Percentiles rank a stretch among this genome's conserved stretches.
These are phyloP conservation scores for Metopolophium dirhodum DNA, from an alignment of 1,140 invertebrate species.

Conservation along the genomic window DNA sequence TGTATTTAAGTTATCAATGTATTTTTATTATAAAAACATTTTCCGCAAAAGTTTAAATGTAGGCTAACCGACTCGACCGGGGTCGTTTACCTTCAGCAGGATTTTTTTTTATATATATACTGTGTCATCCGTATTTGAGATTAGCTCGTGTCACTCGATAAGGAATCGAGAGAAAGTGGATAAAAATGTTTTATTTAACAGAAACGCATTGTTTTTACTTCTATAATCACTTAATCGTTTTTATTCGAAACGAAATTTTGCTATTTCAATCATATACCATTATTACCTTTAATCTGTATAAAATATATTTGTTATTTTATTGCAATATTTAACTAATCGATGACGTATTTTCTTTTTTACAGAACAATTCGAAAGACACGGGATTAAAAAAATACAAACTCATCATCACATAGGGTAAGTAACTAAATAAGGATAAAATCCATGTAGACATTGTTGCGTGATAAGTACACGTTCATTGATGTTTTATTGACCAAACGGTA, in stretches of 20 bases:
- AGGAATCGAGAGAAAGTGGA: constrained; percentile 54
- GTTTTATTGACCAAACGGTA: constrained; percentile 13
- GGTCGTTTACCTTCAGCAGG: constrained; percentile 46
- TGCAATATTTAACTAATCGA: not conserved
- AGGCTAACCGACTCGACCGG: constrained; percentile 42
- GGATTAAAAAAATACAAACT: not conserved
- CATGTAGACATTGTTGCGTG: not conserved
- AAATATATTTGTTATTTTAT: not conserved
- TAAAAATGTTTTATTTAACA: constrained; percentile 30
- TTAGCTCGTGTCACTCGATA: constrained; percentile 45
- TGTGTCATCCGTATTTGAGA: constrained; percentile 49
- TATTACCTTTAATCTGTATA: not conserved
- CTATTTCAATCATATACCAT: not conserved
- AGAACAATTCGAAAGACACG: not conserved
- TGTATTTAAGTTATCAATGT: not conserved
- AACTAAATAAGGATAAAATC: constrained; percentile 5
- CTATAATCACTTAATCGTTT: not conserved
- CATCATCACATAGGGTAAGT: not conserved
- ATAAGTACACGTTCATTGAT: not conserved
- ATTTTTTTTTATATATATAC: constrained; percentile 18
- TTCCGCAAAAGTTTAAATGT: constrained; percentile 11
- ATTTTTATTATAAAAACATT: not conserved
- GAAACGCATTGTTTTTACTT: constrained; percentile 42
- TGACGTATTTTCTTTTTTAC: not conserved
- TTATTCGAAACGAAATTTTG: not conserved